Evolutionary conservation across 2,113 vertebrate genomes (phyloP), one percentile per base, ranked within the genome.

Genomic region (Lepidothrix coronata): DNA sequence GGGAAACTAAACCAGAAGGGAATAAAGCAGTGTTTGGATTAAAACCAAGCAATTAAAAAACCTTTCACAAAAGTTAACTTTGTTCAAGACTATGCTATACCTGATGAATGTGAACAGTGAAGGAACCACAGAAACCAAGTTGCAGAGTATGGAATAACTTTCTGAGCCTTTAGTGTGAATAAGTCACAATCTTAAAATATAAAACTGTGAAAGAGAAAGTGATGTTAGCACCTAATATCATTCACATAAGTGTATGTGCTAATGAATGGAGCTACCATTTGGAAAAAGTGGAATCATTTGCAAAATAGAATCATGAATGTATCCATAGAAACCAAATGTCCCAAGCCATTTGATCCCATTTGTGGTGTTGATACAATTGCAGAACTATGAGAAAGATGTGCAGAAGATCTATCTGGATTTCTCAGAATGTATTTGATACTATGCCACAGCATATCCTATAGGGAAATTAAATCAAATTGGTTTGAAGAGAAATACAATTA

Each of bases 391-490:
- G 51, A 51, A 77, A 88, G 31, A n/a, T 21, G 54, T 54, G 18
- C 24, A 84, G 37, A 48, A 92, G 39, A 54, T 80, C 28, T 84
- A 39, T 57, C 63, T 75, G 74, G n/a, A 58, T 88, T 89, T 86
- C 80, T 73, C 49, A 81, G 48, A 87, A 77, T 28, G 6, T 75
- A 68, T 94, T 93, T 92, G 80, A 74, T 91, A 15, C 37, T 85
- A 24, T 90, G 75, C 41, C 67, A 66, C 54, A 77, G 33, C 10
- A 58, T 89, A 94, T 85, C 59, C 78, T 85, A 16, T 48, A 33
- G 91, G 95, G 79, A 94, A 96, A 93, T 93, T 85, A 96, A 88
- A 88, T 77, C 63, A 92, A 80, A 87, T 92, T 94, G 41, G 20
- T 93, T 95, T 90, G 57, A 49, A 63, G 31, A 81, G 31, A 65